Base-by-base conservation (phyloP, 2,888 invertebrate species). In the Apamea crenata region DNA sequence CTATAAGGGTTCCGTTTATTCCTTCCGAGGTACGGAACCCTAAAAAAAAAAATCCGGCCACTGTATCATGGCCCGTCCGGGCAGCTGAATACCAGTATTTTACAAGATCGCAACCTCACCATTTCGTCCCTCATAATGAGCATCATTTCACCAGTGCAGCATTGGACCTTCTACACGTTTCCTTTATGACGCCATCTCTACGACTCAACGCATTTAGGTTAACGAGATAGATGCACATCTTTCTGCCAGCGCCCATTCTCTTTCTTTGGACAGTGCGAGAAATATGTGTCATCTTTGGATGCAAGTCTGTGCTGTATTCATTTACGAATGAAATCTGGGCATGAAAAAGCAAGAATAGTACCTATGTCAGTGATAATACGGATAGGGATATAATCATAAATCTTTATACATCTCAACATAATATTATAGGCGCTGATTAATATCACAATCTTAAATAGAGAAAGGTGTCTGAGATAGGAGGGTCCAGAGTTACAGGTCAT, bases 141-240 rank as follows among this genome's bases (percentile, higher is more conserved):
- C 16, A 56, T 32, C 1, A n/a, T 75, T 75, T 68, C 0, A 4
- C 6, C 3, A 44, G 5, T 74, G 44, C 0, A 10, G 3, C 3
- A 44, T 3, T 71, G 44, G 14, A 59, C 10, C 80, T 87, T 79
- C 79, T 85, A n/a, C 25, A 5, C 6, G 1, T 44, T 71, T 2
- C 4, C 14, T 32, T n/a, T 21, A 4, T 56, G 32, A 29, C 36
- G 67, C 10, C 53, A 53, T 68, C 69, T 32, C 66, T 14, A 63
- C 69, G 53, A 77, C 84, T 81, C 75, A 75, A 78, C 87, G 72
- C 80, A 92, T 92, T 92, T 90, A 88, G 91, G 91, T 90, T 92
- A 92, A 92, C 87, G 92, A 92, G 91, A 85, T 86, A 81, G 82
- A 83, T 91, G 88, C 88, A 90, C 85, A 85, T 87, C 82, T 86